Evolutionary conservation across 2,888 invertebrate species (phyloP), one percentile per base, ranked within the genome.

Genomic region (Euspilapteryx auroguttella): DNA sequence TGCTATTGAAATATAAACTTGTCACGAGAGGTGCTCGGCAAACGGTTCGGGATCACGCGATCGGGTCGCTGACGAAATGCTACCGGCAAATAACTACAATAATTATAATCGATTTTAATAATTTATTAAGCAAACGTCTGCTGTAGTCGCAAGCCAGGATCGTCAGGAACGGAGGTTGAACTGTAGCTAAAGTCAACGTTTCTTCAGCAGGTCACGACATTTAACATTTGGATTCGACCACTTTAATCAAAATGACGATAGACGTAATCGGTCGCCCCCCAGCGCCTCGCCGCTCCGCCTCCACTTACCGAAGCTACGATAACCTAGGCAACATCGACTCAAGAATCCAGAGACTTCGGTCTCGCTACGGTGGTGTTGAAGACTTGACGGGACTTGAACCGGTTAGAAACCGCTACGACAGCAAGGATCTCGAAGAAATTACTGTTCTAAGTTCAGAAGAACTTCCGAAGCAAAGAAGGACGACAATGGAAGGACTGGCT

Each of bases 221-320:
- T 4, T 12, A 26, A 15, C 10, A 21, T 21, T 14, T 20, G n/a
- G 15, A 12, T 14, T 21, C 10, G 7, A 12, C 13, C 6, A 30
- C 40, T 43, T 44, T 32, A 34, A 28, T 39, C 41, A 62, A 47
- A 52, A 73, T 73, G 73, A 73, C 69, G 33, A 62, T 73, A 47
- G 73, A 73, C 42, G 55, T 51, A 51, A 58, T 63, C 28, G 73
- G 71, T 32, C 50, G 59, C 21, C 73, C 73, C 4, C 73, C 73
- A 11, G 57, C 73, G 10, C 73, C 73, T 1, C 53, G 68, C 27
- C 54, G 73, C 24, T 56, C 57, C 3, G 49, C 65, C 10, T 73
- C 73, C 7, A 75, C 76, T 3, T 77, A 77, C 42, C 56, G 73
- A 36, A 77, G 77, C 40, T 77, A 77, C 39, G 66, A 75, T 32